These are phyloP conservation scores for Euleptes europaea DNA, from an alignment of 2,113 vertebrate genomes.

Conservation along the genomic window DNA sequence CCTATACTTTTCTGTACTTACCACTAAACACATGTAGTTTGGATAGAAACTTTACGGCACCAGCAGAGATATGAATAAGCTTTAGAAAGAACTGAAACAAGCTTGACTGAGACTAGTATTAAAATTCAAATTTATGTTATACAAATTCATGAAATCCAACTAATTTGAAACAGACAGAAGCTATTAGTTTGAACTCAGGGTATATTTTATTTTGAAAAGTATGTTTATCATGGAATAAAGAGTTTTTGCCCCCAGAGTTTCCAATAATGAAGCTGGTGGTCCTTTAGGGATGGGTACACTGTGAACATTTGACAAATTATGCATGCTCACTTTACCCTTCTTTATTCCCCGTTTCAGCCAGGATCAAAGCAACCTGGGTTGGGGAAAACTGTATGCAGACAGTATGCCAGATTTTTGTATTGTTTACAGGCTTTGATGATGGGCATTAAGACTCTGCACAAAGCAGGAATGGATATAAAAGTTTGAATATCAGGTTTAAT, in stretches of 20 bases:
- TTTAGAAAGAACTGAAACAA: background rate
- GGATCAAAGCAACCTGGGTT: too few species aligned
- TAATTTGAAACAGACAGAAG: background rate
- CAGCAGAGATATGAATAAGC: background rate
- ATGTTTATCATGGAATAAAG: background rate
- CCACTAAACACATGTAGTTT: rapidly evolving
- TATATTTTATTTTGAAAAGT: background rate
- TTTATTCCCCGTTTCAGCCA: too few species aligned
- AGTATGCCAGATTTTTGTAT: background rate
- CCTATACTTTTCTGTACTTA: background rate
- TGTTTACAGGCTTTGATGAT: background rate
- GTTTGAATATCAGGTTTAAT: background rate
- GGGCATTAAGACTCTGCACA: background rate
- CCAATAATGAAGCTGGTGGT: background rate
- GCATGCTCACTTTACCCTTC: too few species aligned
- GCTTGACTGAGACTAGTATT: background rate
- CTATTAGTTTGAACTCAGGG: background rate
- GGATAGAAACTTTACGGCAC: background rate
- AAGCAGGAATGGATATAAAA: rapidly evolving
- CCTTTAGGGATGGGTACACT: background rate
- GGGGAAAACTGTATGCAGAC: too few species aligned
- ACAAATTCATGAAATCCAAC: background rate
- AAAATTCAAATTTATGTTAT: background rate
- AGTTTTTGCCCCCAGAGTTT: background rate
- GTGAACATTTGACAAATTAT: background rate